Conservation (phyloP, 2,113 vertebrate genomes). For the Eulemur rufifrons region DNA sequence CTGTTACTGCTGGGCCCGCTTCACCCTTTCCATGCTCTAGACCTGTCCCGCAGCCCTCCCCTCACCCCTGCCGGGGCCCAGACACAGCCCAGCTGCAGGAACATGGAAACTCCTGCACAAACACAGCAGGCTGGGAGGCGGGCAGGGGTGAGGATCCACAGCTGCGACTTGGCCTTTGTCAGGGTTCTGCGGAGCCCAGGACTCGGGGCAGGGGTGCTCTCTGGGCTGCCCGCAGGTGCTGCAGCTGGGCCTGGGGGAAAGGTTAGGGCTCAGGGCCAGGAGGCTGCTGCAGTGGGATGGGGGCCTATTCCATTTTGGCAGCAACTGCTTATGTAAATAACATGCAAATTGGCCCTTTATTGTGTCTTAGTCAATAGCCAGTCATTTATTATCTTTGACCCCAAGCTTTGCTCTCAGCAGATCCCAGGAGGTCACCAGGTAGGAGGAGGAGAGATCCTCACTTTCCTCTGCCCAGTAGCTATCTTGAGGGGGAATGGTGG, state of each 20-base stretch:
- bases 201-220: background rate
- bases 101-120: constrained; percentile 29
- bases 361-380: constrained; percentile 41
- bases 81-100: constrained; percentile 25
- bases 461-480: background rate
- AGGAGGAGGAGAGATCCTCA: constrained; percentile 9
- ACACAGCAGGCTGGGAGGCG: background rate
- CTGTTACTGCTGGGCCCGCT: background rate
- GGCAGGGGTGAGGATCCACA: background rate
- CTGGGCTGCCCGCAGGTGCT: background rate
- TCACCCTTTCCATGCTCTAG: background rate
- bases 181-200: background rate
- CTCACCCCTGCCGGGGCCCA: background rate
- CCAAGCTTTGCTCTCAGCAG: constrained; percentile 33
- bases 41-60: background rate
- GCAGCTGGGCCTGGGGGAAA: background rate
- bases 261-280: background rate
- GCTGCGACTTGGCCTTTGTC: background rate
- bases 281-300: background rate
- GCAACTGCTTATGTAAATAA: constrained; percentile 53
- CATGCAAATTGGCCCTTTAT: constrained; percentile 28
- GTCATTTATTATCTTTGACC: constrained; percentile 44
- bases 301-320: too few relatives aligned
- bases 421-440: constrained; percentile 55
- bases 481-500: background rate